Base-by-base conservation (phyloP, 2,113 vertebrate genomes). In the Mirza zaza region DNA sequence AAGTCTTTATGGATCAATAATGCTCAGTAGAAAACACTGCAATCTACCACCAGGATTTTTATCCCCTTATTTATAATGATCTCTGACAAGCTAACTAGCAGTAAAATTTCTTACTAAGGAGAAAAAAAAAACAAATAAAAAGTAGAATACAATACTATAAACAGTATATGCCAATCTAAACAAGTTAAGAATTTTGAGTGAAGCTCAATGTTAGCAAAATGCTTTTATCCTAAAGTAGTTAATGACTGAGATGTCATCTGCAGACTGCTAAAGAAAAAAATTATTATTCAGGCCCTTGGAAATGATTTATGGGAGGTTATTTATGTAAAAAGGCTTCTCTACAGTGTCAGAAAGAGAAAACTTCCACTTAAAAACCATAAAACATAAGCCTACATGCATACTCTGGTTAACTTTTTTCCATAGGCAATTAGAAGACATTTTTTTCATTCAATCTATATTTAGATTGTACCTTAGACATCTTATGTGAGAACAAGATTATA, bases 1-100 rank as follows among this genome's bases (percentile, higher is more conserved):
- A 98, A 98, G 93, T 98, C 97, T 98, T 98, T 98, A 97, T 93
- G 85, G 98, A 98, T 98, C 98, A 98, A 98, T 98, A 98, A 96
- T 2, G 2, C 87, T 76, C 85, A 98, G 77, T 97, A 98, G 88
- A 98, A 98, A 98, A 98, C 76, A 98, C 84, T 81, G 88, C 92
- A 97, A 95, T 98, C 97, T 96, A 98, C 92, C 97, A 97, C 82
- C 94, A 96, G 90, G 92, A 97, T 94, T 98, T 98, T 97, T 97
- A 97, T 97, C 90, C 71, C 87, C 95, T 71, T 96, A 82, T 96
- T 98, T 97, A 96, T 77, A 93, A 96, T 75, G 39, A 94, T 96
- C 83, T 86, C 65, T 93, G 97, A 98, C 97, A 98, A 95, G 95
- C 82, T 96, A 98, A 96, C 79, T 97, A 90, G 92, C 71, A 98